phyloP scores from a whole-genome alignment of 2,797 vertebrate species.

The Gymnothorax javanicus region DNA sequence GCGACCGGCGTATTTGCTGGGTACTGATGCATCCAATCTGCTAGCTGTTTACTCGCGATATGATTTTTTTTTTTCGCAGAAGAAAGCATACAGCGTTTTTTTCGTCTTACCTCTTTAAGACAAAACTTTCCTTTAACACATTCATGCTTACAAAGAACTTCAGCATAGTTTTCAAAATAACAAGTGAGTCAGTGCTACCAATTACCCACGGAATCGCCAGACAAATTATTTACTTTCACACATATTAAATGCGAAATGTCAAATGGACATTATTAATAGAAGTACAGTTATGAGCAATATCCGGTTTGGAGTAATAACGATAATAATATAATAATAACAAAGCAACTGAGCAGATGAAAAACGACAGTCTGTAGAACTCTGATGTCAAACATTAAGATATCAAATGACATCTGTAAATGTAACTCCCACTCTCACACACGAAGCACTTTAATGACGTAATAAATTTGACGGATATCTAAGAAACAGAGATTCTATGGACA shows the following conservation, averaged over 20 bases:
- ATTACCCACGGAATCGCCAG: neutral
- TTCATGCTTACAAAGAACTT: constrained; percentile 57
- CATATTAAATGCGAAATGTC: neutral
- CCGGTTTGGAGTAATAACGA: neutral
- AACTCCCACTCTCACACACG: constrained; percentile 7
- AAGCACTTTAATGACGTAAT: constrained; percentile 17
- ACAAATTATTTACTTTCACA: neutral
- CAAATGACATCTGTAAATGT: constrained; percentile 26
- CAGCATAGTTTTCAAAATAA: constrained; percentile 28
- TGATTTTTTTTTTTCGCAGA: constrained; percentile 50
- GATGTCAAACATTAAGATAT: constrained; percentile 10
- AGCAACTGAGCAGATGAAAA: neutral
- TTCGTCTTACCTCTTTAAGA: constrained; percentile 61
- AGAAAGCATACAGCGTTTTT: constrained; percentile 54
- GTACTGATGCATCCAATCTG: constrained; percentile 46
- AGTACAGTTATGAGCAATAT: neutral
- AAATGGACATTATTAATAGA: neutral
- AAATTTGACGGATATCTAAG: constrained; percentile 31
- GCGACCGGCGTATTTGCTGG: constrained; percentile 47
- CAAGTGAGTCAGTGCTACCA: too few species aligned
- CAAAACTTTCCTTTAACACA: constrained; percentile 51
- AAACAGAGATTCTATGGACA: constrained; percentile 23
- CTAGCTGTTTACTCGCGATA: constrained; percentile 31
- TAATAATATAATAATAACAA: neutral
- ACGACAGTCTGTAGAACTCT: neutral